Percentiles rank a stretch among this genome's conserved stretches.
These are phyloP conservation scores for Perodicticus potto DNA, from an alignment of 2,797 vertebrate species.

Conservation along the genomic window DNA sequence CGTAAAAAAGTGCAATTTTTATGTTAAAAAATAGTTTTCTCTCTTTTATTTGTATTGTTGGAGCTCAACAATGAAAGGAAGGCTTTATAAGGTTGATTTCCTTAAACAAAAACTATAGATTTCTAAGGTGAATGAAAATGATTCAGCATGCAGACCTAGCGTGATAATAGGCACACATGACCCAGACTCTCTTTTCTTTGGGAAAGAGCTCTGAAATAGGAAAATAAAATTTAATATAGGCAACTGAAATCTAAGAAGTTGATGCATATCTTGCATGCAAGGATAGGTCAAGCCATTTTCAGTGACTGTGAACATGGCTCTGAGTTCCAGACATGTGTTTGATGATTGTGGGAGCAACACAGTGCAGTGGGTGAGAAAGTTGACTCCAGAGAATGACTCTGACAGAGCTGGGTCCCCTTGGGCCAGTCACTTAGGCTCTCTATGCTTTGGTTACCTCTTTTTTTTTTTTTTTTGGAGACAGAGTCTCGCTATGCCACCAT, in stretches of 20 bases:
- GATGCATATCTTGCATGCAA: neutral
- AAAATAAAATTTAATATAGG: neutral
- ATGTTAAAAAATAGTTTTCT: slow-evolving; percentile 71
- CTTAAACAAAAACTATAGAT: slow-evolving; percentile 56
- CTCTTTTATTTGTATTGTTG: slow-evolving; percentile 64
- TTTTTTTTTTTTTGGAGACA: too few species aligned
- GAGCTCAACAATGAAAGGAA: neutral
- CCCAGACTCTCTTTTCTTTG: accelerated
- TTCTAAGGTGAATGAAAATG: slow-evolving; percentile 56
- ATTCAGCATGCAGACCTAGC: neutral
- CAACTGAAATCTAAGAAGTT: neutral
- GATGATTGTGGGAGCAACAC: accelerated
- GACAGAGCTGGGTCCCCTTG: too few species aligned
- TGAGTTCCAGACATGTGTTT: neutral
- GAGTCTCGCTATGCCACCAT: too few species aligned
- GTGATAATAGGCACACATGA: neutral
- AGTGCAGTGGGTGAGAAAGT: accelerated
- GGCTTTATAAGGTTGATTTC: neutral
- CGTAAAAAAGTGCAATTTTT: slow-evolving; percentile 58
- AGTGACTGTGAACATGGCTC: neutral
- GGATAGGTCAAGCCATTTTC: neutral
- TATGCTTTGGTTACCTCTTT: neutral
- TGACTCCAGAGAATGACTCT: neutral
- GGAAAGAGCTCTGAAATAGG: slow-evolving; percentile 11
- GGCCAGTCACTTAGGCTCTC: neutral